phyloP scores from a whole-genome alignment of 23 tunicate genomes.

The Botrylloides violaceus region DNA sequence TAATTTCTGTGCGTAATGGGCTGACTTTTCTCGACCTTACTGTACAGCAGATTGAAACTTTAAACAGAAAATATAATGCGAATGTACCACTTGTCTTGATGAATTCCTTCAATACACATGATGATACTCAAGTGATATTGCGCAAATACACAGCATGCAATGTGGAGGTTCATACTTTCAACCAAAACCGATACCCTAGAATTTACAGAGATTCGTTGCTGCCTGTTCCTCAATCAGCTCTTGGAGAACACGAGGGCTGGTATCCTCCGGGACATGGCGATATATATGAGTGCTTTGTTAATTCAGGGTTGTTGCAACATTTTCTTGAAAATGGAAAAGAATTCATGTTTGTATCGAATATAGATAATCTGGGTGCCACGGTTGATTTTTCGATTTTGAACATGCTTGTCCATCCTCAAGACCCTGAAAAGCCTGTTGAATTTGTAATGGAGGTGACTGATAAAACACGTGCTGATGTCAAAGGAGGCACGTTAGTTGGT shows the following conservation, averaged over 20 bases:
- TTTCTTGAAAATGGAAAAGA: constrained; percentile 55
- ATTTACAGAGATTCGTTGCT: constrained; percentile 85
- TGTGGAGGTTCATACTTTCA: constrained; percentile 72
- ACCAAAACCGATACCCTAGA: constrained; percentile 91
- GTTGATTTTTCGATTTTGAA: constrained; percentile 82
- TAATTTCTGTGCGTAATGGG: constrained; percentile 84
- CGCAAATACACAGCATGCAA: constrained; percentile 81
- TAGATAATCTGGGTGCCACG: constrained; percentile 96
- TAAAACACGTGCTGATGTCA: constrained; percentile 94
- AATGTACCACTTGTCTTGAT: constrained; percentile 88
- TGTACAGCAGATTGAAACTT: constrained; percentile 86
- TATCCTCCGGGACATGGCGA: constrained; percentile 99
- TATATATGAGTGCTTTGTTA: constrained; percentile 72
- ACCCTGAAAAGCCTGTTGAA: constrained; percentile 45
- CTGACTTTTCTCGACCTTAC: constrained; percentile 85
- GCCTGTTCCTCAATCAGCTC: constrained; percentile 59
- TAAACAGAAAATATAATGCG: constrained; percentile 63
- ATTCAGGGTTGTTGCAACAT: constrained; percentile 53
- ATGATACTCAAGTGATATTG: constrained; percentile 76
- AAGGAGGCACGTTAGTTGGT: constrained; percentile 93
- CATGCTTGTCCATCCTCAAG: constrained; percentile 53
- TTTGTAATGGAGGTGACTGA: constrained; percentile 97
- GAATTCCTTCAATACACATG: constrained; percentile 95
- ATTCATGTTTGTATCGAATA: constrained; percentile 91
- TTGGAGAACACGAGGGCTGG: constrained; percentile 74